A percentile compares a stretch with the other conserved stretches of the same genome.
These are phyloP conservation scores for Myotis vivesi DNA, from an alignment of 2,797 vertebrate genomes.

Conservation along the genomic window DNA sequence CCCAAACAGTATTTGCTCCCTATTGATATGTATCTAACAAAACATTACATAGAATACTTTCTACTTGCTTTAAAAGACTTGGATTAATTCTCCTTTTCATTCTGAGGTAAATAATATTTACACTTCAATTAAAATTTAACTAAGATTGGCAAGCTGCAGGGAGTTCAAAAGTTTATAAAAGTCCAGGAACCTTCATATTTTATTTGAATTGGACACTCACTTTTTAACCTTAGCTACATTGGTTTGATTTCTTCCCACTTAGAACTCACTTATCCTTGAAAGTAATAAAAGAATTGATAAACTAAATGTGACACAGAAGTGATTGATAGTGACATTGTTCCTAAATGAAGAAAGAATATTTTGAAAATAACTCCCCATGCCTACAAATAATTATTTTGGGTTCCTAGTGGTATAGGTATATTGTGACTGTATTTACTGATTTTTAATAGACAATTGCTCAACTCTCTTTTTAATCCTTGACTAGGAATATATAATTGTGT, in stretches of 20 bases:
- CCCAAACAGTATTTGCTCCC: conserved; percentile 14
- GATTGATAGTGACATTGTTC: neutral
- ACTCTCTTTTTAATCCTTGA: neutral
- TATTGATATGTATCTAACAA: conserved; percentile 45
- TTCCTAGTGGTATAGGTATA: neutral
- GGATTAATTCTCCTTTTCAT: conserved; percentile 45
- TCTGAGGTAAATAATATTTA: conserved; percentile 64
- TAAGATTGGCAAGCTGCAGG: conserved; percentile 32
- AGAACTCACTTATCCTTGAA: neutral
- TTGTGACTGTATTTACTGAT: neutral
- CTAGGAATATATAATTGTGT: neutral
- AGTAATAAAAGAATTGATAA: neutral
- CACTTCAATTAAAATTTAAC: conserved; percentile 72
- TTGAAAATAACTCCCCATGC: neutral
- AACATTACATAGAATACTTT: conserved; percentile 57
- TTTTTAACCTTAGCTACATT: conserved; percentile 34
- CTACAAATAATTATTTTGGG: neutral
- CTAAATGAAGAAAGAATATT: neutral
- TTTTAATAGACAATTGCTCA: conserved; percentile 1
- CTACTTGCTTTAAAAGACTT: conserved; percentile 38
- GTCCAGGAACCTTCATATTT: conserved; percentile 25
- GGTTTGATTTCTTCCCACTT: conserved; percentile 11
- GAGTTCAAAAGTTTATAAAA: conserved; percentile 67
- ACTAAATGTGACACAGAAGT: neutral
- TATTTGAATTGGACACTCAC: conserved; percentile 18